These are phyloP conservation scores for Cliona cf. orientalis DNA, from an alignment of 37 sponge, comb jelly and placozoan genomes.

Conservation along the genomic window DNA sequence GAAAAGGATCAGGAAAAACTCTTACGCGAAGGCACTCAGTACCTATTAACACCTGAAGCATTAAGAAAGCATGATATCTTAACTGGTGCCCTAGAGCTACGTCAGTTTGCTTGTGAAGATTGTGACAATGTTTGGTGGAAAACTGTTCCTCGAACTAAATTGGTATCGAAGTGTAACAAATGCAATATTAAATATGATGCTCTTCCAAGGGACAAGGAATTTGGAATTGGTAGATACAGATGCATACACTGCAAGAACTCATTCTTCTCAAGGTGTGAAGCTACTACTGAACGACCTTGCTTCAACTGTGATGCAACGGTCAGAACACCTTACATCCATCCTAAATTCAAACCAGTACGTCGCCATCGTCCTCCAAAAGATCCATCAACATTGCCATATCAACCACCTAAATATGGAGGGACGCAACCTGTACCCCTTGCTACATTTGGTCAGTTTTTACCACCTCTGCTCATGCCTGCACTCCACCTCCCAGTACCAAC, in stretches of 20 bases:
- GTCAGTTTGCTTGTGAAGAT: constrained; percentile 39
- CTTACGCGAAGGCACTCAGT: not conserved
- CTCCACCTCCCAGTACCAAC: too few species aligned
- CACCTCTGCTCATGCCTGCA: too few species aligned
- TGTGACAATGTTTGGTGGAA: constrained; percentile 43
- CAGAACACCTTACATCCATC: constrained; percentile 16
- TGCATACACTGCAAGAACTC: constrained; percentile 24
- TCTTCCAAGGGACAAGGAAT: constrained; percentile 34
- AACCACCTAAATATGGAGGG: too few species aligned
- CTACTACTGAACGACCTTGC: not conserved
- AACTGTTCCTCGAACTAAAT: constrained; percentile 14
- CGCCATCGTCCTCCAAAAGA: not conserved
- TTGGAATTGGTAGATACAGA: constrained; percentile 25
- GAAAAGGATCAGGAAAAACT: not conserved
- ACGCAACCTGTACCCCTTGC: too few species aligned
- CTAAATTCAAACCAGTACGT: too few species aligned
- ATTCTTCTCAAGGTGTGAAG: not conserved
- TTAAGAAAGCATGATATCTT: not conserved
- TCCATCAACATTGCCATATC: not conserved
- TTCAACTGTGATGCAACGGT: not conserved
- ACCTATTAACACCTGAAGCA: not conserved
- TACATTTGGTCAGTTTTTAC: too few species aligned
- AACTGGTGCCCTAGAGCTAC: constrained; percentile 1
- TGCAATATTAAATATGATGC: constrained; percentile 40
- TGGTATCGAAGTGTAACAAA: constrained; percentile 30